Evolutionary conservation across 2,113 vertebrate genomes (phyloP), one percentile per base, ranked within the genome.

Genomic region (Promerops cafer): DNA sequence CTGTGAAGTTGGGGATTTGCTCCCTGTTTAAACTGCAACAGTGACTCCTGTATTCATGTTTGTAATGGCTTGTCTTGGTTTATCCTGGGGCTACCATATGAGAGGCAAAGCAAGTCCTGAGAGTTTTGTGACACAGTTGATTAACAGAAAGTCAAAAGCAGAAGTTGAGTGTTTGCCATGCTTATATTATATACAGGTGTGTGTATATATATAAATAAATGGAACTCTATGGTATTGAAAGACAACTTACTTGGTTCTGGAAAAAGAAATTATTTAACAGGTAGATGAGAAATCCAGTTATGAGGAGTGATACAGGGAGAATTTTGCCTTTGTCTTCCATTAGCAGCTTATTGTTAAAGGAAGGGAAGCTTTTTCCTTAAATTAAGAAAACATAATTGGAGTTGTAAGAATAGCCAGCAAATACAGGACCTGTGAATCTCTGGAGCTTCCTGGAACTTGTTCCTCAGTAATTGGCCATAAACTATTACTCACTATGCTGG

Each of bases 21-120:
- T 83, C 9, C 10, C 16, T 59, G 1, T 87, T 87, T 59, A 74
- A 95, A 78, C 35, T 91, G 69, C 17, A 68, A 15, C 31, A 60
- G 4, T 44, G 35, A 54, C 50, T 59, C 33, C 52, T 9, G 10
- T 61, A n/a, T 45, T 91, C 0, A 0, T 2, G 0, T 74, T 61
- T 13, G 16, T 53, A 69, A 42, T 61, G 42, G 20, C 35, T 79
- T 79, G 15, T 59, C 53, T 84, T 3, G 1, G 33, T 59, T 90
- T 91, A 21, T 82, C 42, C 75, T 74, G 49, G 23, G 39, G 31
- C 61, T 80, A 8, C 15, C 27, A 1, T 63, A 8, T 31, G n/a
- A 75, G 30, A 83, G 21, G 33, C 30, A 66, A 70, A 90, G 28
- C 47, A 45, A 45, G 26, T 57, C 35, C 47, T 53, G 26, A 37